phyloP scores from a whole-genome alignment of 2,797 vertebrate species.

The Hydrophis major region DNA sequence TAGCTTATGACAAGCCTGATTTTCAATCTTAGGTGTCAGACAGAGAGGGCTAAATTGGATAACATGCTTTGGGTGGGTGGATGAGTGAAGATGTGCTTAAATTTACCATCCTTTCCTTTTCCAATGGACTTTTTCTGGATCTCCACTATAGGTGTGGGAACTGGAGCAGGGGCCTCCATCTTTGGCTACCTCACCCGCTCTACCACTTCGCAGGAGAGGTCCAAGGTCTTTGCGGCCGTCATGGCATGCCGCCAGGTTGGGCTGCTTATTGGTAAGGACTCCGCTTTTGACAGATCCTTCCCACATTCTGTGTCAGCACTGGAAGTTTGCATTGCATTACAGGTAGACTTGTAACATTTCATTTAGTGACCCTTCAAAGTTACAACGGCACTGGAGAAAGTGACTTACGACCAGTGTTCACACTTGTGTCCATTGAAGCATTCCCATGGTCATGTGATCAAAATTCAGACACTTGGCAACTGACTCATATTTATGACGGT shows the following conservation, averaged over 20 bases:
- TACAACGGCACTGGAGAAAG: too few relatives aligned
- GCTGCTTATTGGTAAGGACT: constrained; percentile 78
- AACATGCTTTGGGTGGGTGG: not conserved
- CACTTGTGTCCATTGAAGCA: too few relatives aligned
- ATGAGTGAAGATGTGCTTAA: not conserved
- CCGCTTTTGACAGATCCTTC: not conserved
- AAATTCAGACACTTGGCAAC: too few relatives aligned
- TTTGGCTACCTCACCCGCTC: constrained; percentile 79
- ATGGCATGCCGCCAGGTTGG: constrained; percentile 85
- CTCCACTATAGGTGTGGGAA: constrained; percentile 73
- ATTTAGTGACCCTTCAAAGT: too few relatives aligned
- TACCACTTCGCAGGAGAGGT: constrained; percentile 74
- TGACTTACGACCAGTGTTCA: too few relatives aligned
- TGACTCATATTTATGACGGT: too few relatives aligned
- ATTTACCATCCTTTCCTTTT: not conserved
- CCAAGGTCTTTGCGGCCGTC: constrained; percentile 79
- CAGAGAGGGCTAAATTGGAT: not conserved
- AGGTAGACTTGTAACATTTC: too few relatives aligned
- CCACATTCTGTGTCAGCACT: not conserved
- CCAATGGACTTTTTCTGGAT: not conserved
- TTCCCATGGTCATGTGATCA: too few relatives aligned
- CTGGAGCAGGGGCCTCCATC: constrained; percentile 81
- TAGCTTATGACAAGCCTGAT: too few relatives aligned
- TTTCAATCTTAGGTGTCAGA: not conserved
- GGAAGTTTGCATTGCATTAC: not conserved